Percentiles rank a stretch among this genome's conserved stretches.
These are phyloP conservation scores for Ichneumon xanthorius DNA, from an alignment of 2,888 invertebrate genomes.

Conservation along the genomic window DNA sequence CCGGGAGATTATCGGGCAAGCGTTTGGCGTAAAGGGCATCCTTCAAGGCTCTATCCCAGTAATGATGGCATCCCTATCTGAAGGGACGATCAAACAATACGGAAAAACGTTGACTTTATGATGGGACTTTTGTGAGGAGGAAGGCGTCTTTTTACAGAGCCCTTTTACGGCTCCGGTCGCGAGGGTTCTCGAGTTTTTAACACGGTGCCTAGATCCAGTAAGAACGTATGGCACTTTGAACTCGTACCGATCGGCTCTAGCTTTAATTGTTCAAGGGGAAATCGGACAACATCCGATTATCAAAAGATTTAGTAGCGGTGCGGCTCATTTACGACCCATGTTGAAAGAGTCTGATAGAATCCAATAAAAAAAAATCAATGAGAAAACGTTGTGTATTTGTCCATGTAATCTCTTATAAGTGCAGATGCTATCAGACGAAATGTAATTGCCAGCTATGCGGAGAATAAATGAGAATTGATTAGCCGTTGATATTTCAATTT, in stretches of 20 bases:
- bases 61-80: conserved; percentile 70
- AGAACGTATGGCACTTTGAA: conserved; percentile 72
- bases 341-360: too few species aligned
- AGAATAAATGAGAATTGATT: too few species aligned
- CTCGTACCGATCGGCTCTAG: conserved; percentile 72
- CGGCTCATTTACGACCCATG: conserved; percentile 68
- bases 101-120: conserved; percentile 68
- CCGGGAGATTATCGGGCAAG: conserved; percentile 71
- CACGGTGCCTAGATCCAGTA: conserved; percentile 38
- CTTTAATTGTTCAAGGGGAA: conserved; percentile 67
- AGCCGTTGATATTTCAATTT: too few species aligned
- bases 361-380: too few species aligned
- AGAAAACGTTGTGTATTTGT: too few species aligned
- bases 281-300: conserved; percentile 67
- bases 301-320: conserved; percentile 73
- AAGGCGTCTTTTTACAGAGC: conserved; percentile 20
- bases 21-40: conserved; percentile 62
- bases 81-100: conserved; percentile 72
- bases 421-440: too few species aligned
- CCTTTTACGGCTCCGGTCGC: conserved; percentile 39
- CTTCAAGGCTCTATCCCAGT: conserved; percentile 65
- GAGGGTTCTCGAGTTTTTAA: conserved; percentile 49
- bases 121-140: conserved; percentile 69
- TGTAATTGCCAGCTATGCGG: too few species aligned
- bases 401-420: too few species aligned